Base-by-base conservation (phyloP, 2,797 vertebrate species). In the Bradypus variegatus region DNA sequence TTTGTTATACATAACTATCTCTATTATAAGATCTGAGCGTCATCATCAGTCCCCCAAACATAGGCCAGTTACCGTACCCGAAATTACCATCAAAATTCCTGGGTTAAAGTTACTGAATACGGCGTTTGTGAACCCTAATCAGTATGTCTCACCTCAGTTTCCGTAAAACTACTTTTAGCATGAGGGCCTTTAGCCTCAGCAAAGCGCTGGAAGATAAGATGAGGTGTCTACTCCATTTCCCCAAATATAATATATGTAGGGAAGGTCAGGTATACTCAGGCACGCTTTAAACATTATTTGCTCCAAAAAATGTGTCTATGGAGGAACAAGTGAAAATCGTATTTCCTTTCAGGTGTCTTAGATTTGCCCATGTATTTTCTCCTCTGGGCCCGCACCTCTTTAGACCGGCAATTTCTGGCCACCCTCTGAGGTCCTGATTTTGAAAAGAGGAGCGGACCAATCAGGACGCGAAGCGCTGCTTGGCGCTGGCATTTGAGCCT, bases 361-460 rank as follows among this genome's bases (percentile, higher is more conserved):
- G 36, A 14, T 58, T n/a, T 50, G 10, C 19, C 27, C 29, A 45
- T 41, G 15, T 27, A 45, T 0, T 27, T 18, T 41, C 6, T 14
- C 4, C 5, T 1, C 2, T 58, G 2, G 0, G 5, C 23, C 58
- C 4, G 1, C 33, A 2, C 13, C 36, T 60, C 50, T 0, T 11
- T 7, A 60, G 36, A 64, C 94, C 95, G 96, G 96, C 96, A 62
- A 9, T 38, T n/a, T 1, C 64, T 78, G 86, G 94, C 50, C 93
- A 94, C 86, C 92, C 77, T 41, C 33, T 3, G 67, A 7, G 95
- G 96, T 27, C 95, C 96, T 96, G 89, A 96, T 94, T 96, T 96
- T 96, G 95, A 96, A 96, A 96, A 92, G 93, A 14, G 76, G 55
- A 91, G 60, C 58, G 41, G 88, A 45, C 96, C 96, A 96, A 96